Base-by-base conservation (phyloP, 2,113 vertebrate genomes). In the Gopherus evgoodei region DNA sequence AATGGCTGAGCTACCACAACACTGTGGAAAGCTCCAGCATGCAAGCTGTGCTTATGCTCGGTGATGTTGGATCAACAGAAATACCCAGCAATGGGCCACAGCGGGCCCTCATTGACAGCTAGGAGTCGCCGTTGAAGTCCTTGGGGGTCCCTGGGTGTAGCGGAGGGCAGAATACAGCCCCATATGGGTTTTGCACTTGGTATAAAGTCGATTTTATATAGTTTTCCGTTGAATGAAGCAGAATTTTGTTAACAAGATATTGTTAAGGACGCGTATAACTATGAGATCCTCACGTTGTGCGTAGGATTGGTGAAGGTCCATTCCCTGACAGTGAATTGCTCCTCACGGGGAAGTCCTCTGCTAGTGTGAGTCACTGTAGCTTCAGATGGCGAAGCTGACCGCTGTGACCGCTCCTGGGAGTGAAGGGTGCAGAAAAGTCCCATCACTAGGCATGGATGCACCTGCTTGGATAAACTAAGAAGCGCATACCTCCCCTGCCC, bases 241-340 rank as follows among this genome's bases (percentile, higher is more conserved):
- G 17, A 9, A 53, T 8, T 78, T 27, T 25, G 21, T 11, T 21
- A 21, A 22, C 17, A 38, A 22, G 62, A 16, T 87, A 6, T 81
- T 12, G 65, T 16, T 12, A 11, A 54, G 35, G 1, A 22, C 0
- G 2, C 27, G 27, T 8, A 4, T 2, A n/a, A 2, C 11, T 0
- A 0, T 11, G 76, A 47, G 12, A 19, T n/a, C 3, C 5, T 2
- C 1, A 69, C n/a, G 56, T 6, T 27, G 3, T 44, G 38, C 13
- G 3, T 19, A 57, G 52, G 11, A n/a, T 29, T 12, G 14, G 86
- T 53, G 82, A 27, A 89, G 27, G 42, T 27, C 16, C 53, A 79
- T 35, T 88, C 14, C 12, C 14, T n/a, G 62, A 31, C 35, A 14
- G 31, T n/a, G 62, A 35, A 17, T 35, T 65, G 31, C 31, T n/a